These are phyloP conservation scores for Anthophora plumipes DNA, from an alignment of 2,888 invertebrate genomes.

Conservation along the genomic window DNA sequence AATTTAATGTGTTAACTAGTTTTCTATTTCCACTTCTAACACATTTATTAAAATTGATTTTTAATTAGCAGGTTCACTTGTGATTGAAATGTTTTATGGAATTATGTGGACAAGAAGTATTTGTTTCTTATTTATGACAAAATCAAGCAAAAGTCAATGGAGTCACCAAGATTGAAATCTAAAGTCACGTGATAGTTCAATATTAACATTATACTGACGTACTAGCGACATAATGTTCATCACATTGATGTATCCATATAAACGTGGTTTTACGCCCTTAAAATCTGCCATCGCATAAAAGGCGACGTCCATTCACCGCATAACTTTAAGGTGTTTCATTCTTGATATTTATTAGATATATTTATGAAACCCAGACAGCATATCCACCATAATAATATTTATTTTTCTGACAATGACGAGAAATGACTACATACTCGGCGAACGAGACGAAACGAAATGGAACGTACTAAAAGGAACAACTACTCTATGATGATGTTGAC, in stretches of 20 bases:
- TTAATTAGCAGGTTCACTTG: too few species aligned
- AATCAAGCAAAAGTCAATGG: background rate
- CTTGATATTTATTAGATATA: conserved; percentile 77
- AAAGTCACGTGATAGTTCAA: background rate
- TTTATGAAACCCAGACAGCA: conserved; percentile 63
- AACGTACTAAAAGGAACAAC: conserved; percentile 49
- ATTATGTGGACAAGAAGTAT: too few species aligned
- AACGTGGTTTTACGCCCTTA: conserved; percentile 2
- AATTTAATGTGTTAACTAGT: too few species aligned
- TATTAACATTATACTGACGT: background rate
- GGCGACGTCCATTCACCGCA: conserved; percentile 57
- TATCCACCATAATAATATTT: conserved; percentile 78
- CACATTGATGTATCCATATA: background rate
- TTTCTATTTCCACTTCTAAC: too few species aligned
- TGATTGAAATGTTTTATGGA: too few species aligned
- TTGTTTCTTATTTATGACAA: background rate
- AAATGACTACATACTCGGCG: conserved; percentile 72
- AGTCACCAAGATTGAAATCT: background rate
- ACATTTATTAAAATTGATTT: too few species aligned
- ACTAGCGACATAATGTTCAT: background rate
- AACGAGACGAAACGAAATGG: conserved; percentile 63
- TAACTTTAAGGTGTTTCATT: conserved; percentile 52
- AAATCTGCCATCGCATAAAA: conserved; percentile 63
- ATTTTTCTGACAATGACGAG: conserved; percentile 76
- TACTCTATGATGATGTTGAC: conserved; percentile 58